Evolutionary conservation across 2,888 invertebrate genomes (phyloP), one percentile per base, ranked within the genome.

Genomic region (Caenorhabditis auriculariae): DNA sequence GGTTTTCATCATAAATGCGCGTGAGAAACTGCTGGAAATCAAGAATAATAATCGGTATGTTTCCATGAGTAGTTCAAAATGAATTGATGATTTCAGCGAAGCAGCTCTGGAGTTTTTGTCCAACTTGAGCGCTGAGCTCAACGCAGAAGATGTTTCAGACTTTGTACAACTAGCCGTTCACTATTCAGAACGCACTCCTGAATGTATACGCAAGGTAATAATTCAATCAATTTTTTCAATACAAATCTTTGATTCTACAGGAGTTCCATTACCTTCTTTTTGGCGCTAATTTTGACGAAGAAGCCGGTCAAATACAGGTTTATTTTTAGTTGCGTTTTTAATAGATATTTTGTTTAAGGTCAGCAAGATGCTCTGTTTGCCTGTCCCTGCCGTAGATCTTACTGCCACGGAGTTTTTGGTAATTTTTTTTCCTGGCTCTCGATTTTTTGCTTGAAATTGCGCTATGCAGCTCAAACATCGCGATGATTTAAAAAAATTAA

Each of bases 81-180:
- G 37, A 44, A 57, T 42, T 28, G 27, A 43, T 37, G n/a, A 24
- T 9, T 63, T 27, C 23, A 66, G 66, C 29, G 59, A 61, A 19
- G 44, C 59, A 39, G 58, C 64, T 19, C 41, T 59, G 6, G 41
- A 43, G 21, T 53, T 74, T 19, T 41, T 77, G 27, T 42, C 43
- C 3, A 49, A 62, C n/a, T 49, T 78, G 43, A 82, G 84, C 3
- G 71, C 80, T 19, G 91, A 90, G 52, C 84, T 98, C 70, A 91
- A 91, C 83, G 89, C 90, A 0, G 93, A 92, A 80, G 98, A 98
- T 85, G 91, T 96, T 9, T 88, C 90, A 6, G 98, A 98, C 83
- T 94, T 98, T 83, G 93, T 94, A 84, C 90, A 93, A 3, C 85
- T 98, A 69, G 93, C 95, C n/a, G 90, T 92, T 82, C 93, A 93